Conservation (phyloP, 2,113 vertebrate genomes). For the Recurvirostra avosetta region DNA sequence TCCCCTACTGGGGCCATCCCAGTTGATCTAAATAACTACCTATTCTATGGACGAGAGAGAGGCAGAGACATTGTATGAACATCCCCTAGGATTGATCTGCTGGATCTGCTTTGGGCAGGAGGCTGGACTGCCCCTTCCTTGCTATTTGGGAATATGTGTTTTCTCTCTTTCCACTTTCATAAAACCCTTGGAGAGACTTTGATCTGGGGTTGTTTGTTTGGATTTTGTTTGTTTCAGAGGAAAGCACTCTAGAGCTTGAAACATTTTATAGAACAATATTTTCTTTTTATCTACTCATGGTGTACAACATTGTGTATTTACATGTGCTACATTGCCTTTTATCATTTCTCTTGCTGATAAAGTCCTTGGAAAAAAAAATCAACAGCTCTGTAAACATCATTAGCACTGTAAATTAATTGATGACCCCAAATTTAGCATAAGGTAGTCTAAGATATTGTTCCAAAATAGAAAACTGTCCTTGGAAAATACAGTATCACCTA, state of each 20-base stretch:
- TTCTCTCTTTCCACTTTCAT: neutral
- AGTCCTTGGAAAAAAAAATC: neutral
- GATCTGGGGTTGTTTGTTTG: neutral
- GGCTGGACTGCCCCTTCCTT: neutral
- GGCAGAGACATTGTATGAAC: neutral
- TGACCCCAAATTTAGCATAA: neutral
- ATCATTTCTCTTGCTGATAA: neutral
- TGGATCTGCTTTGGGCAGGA: neutral
- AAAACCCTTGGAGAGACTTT: neutral
- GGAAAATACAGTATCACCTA: neutral
- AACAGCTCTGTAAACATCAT: neutral
- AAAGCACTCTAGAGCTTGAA: neutral
- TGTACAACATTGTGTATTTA: neutral
- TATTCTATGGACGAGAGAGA: neutral
- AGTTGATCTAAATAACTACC: neutral
- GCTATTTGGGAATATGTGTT: accelerated
- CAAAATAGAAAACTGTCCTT: neutral
- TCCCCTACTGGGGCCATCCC: neutral
- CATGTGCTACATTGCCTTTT: neutral
- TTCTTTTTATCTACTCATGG: neutral
- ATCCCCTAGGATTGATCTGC: neutral
- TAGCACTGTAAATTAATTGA: neutral
- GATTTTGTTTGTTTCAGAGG: neutral
- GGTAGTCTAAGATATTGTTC: neutral
- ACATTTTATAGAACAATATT: neutral